phyloP scores from a whole-genome alignment of 2,797 vertebrate genomes.

The Takifugu rubripes region DNA sequence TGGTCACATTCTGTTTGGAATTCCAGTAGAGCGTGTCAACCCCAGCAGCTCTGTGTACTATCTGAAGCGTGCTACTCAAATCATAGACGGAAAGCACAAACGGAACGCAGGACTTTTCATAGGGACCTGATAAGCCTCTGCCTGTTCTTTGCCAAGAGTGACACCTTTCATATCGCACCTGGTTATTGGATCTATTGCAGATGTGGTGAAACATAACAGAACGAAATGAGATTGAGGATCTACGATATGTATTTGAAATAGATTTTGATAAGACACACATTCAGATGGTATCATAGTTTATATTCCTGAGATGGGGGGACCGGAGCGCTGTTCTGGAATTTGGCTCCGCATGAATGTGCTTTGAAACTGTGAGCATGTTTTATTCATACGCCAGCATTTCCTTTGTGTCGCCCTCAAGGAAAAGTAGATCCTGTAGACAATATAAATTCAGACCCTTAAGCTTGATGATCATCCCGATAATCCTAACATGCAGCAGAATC shows the following conservation, averaged over 20 bases:
- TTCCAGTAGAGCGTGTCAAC: not conserved
- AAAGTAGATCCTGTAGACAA: conserved; percentile 21
- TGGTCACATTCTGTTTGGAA: too few species aligned
- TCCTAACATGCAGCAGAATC: conserved; percentile 2
- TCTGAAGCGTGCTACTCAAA: not conserved
- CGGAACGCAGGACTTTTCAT: not conserved
- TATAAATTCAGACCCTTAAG: conserved; percentile 20
- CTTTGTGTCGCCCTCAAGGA: conserved; percentile 19
- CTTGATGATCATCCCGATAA: conserved; percentile 14
- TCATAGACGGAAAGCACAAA: not conserved
- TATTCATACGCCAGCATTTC: conserved; percentile 49
- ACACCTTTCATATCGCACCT: not conserved
- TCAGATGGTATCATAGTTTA: conserved; percentile 23
- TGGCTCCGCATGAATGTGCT: conserved; percentile 37
- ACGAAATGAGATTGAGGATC: conserved; percentile 16
- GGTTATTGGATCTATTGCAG: not conserved
- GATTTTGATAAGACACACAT: conserved; percentile 12
- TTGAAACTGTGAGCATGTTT: conserved; percentile 42
- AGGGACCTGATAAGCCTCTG: not conserved
- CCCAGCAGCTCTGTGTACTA: not conserved
- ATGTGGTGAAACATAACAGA: conserved; percentile 1
- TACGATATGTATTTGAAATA: conserved; percentile 21
- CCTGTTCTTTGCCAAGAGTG: not conserved
- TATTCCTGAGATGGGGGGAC: conserved; percentile 32
- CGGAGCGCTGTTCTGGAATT: conserved; percentile 23